A percentile compares a stretch with the other conserved stretches of the same genome.
Evolutionary conservation across 53 echinoderm and acorn worm genomes (phyloP).

Genomic region (Pentamera pediparva): DNA sequence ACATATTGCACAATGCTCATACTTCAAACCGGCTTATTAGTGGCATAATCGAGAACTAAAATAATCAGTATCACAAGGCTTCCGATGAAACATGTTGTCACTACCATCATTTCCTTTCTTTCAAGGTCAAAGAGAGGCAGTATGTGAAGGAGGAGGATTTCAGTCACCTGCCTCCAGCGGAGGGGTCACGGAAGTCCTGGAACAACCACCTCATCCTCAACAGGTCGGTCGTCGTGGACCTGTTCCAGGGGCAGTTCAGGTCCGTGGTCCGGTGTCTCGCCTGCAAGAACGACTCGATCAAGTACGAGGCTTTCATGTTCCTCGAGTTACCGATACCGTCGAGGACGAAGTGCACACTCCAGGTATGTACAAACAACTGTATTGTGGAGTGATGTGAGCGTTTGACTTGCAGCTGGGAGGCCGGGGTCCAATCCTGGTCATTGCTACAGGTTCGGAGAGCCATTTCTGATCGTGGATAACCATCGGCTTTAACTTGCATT

Average conservation of each 20-base stretch:
- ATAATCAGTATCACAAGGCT: too few relatives aligned
- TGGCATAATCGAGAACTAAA: too few relatives aligned
- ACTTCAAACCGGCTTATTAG: too few relatives aligned
- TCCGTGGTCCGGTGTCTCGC: constrained; percentile 74
- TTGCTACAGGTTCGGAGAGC: too few relatives aligned
- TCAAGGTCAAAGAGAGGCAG: constrained; percentile 74
- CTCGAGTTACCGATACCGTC: constrained; percentile 86
- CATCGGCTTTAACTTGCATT: too few relatives aligned
- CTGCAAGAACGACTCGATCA: constrained; percentile 75
- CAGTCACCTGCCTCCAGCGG: constrained; percentile 48
- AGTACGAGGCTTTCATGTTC: constrained; percentile 97
- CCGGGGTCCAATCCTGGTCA: too few relatives aligned
- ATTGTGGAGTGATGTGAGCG: neutral
- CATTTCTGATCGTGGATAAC: too few relatives aligned
- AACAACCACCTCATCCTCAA: constrained; percentile 70
- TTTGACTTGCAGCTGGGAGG: too few relatives aligned
- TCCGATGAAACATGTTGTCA: too few relatives aligned
- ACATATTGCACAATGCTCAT: too few relatives aligned
- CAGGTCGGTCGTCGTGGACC: constrained; percentile 74
- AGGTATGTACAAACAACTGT: constrained; percentile 35
- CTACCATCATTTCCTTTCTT: neutral
- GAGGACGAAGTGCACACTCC: constrained; percentile 57
- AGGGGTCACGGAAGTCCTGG: constrained; percentile 72
- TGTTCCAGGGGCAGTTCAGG: constrained; percentile 97
- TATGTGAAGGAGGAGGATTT: constrained; percentile 87